These are phyloP conservation scores for Oscheius sp. DNA, from an alignment of 2,888 invertebrate species.

Conservation along the genomic window DNA sequence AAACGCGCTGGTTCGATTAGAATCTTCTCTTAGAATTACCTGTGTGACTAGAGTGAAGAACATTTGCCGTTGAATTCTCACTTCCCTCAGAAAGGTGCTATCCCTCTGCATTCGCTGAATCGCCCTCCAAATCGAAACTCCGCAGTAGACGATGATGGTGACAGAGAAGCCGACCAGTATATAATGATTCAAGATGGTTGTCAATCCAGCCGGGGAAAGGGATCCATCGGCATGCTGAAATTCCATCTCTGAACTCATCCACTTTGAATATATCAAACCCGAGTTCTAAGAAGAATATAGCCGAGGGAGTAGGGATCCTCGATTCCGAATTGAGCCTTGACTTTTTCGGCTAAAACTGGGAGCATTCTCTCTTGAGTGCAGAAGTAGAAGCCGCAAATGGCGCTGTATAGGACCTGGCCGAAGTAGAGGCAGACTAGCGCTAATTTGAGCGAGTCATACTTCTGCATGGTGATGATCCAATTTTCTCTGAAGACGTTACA, in stretches of 20 bases:
- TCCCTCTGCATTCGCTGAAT: constrained; percentile 1
- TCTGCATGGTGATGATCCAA: neutral
- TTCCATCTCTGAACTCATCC: no score
- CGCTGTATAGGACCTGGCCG: neutral
- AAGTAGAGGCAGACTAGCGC: neutral
- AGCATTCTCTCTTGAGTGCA: neutral
- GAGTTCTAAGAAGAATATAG: neutral
- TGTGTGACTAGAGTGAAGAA: neutral
- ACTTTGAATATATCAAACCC: neutral
- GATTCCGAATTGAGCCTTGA: neutral
- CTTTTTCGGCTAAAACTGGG: neutral
- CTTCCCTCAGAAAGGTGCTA: no score
- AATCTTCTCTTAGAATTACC: neutral
- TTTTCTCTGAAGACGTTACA: neutral
- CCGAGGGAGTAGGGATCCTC: neutral
- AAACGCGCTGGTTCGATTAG: neutral
- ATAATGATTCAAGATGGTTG: constrained; percentile 7
- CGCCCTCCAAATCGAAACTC: neutral
- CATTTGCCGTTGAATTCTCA: neutral
- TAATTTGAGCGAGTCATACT: neutral
- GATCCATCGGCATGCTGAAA: neutral
- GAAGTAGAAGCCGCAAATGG: neutral
- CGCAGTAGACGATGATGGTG: constrained; percentile 2
- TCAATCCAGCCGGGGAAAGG: neutral
- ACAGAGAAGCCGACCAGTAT: constrained; percentile 1